These are phyloP conservation scores for Poecilobothrus nobilitatus DNA, from an alignment of 2,888 invertebrate species.

Conservation along the genomic window DNA sequence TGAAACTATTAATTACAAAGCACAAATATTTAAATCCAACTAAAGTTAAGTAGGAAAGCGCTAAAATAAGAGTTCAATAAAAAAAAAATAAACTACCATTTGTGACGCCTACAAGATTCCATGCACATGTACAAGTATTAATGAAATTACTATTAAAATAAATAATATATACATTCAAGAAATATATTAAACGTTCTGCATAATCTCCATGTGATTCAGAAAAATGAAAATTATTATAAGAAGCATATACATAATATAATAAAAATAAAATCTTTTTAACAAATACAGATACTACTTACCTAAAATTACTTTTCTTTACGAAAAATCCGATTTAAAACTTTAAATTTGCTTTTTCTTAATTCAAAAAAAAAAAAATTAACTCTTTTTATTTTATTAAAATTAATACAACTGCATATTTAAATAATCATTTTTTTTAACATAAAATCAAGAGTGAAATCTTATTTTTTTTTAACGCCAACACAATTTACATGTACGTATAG, in stretches of 20 bases:
- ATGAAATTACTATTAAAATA: neutral
- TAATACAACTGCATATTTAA: conserved; percentile 1
- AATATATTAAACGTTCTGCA: neutral
- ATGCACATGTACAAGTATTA: conserved; percentile 1
- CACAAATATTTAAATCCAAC: no score
- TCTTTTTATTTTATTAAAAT: neutral
- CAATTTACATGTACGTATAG: conserved; percentile 6
- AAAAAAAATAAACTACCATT: conserved; percentile 1
- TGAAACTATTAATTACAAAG: no score
- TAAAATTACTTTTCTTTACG: neutral
- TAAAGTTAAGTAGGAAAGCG: neutral
- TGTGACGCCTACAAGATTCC: neutral
- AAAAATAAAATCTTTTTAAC: neutral
- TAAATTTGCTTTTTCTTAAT: neutral
- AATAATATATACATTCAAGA: neutral
- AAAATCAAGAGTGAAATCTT: neutral
- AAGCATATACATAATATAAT: neutral
- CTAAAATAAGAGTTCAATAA: neutral
- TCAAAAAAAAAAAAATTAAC: neutral
- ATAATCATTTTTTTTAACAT: neutral
- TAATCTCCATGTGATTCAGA: neutral
- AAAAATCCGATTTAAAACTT: neutral
- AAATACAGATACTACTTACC: neutral
- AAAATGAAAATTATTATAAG: neutral
- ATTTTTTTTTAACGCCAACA: neutral